A percentile compares a stretch with the other conserved stretches of the same genome.
Evolutionary conservation across 35 echinoderm and acorn worm species (phyloP).

Genomic region (Eucidaris tribuloides): DNA sequence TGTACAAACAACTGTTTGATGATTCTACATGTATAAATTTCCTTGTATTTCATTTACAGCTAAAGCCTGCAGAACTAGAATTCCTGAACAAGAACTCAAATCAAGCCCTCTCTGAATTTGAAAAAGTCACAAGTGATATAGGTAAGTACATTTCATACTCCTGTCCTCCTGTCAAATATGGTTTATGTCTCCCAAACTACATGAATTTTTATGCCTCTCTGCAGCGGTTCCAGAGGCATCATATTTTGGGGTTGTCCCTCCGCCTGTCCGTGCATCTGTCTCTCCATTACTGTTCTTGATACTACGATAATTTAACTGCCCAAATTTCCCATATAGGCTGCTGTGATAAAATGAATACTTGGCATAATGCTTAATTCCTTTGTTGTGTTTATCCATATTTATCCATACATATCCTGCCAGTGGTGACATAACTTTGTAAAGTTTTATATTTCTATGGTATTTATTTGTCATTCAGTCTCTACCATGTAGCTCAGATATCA

Average conservation of each 20-base stretch:
- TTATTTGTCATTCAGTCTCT: too few species aligned
- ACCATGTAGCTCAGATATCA: too few species aligned
- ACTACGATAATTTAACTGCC: not conserved
- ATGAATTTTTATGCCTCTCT: not conserved
- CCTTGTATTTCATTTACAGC: constrained; percentile 41
- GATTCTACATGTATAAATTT: not conserved
- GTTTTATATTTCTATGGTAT: too few species aligned
- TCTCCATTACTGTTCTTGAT: not conserved
- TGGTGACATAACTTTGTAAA: too few species aligned
- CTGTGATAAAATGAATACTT: too few species aligned
- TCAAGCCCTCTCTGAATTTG: constrained; percentile 93
- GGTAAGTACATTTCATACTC: constrained; percentile 29
- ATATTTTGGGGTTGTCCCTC: not conserved
- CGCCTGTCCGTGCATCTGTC: not conserved
- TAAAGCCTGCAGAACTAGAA: constrained; percentile 45
- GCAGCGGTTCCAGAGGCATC: not conserved
- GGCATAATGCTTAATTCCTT: too few species aligned
- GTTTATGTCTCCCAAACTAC: not conserved
- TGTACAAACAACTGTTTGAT: not conserved
- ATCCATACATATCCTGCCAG: too few species aligned
- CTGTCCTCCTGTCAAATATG: not conserved
- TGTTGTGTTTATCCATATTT: too few species aligned
- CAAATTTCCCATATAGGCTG: not conserved
- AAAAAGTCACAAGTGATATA: constrained; percentile 88
- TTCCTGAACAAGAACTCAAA: constrained; percentile 80